Evolutionary conservation across 2,888 invertebrate genomes (phyloP).

Genomic region (Platerodrilus igneus): DNA sequence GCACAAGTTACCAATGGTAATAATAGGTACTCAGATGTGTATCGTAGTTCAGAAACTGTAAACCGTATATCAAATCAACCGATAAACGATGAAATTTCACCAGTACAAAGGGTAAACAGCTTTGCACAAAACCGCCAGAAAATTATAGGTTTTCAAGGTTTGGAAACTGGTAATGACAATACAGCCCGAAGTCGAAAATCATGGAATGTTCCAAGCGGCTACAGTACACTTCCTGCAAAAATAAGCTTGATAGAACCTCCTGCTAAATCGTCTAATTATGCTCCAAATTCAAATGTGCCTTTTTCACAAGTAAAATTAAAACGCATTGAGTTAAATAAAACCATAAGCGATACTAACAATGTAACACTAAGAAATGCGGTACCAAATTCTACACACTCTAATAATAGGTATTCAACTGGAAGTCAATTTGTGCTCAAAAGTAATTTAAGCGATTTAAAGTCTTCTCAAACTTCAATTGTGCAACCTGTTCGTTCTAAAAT

Average conservation of each 20-base stretch:
- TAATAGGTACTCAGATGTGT: slow-evolving; percentile 14
- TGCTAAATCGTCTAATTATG: slow-evolving; percentile 12
- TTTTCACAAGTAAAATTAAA: slow-evolving; percentile 51
- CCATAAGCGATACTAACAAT: slow-evolving; percentile 25
- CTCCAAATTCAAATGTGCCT: slow-evolving; percentile 34
- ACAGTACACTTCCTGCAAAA: slow-evolving; percentile 36
- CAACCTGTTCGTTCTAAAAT: too few relatives aligned
- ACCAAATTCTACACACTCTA: slow-evolving; percentile 10
- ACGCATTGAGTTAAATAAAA: slow-evolving; percentile 46
- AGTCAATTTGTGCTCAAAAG: slow-evolving; percentile 3
- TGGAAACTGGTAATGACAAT: slow-evolving; percentile 19
- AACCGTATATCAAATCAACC: slow-evolving; percentile 23
- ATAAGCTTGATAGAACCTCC: slow-evolving; percentile 10
- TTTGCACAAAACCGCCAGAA: slow-evolving; percentile 31
- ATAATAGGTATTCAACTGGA: slow-evolving; percentile 12
- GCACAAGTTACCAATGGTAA: slow-evolving; percentile 17
- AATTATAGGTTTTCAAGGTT: slow-evolving; percentile 43
- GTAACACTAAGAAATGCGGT: slow-evolving; percentile 28
- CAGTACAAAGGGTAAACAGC: slow-evolving; percentile 36
- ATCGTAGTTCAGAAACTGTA: slow-evolving; percentile 12
- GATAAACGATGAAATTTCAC: slow-evolving; percentile 27
- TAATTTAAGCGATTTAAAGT: slow-evolving; percentile 7
- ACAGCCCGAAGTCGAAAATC: slow-evolving; percentile 29
- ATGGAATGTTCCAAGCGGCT: slow-evolving; percentile 33
- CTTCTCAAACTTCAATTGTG: too few relatives aligned